A percentile compares a stretch with the other conserved stretches of the same genome.
Evolutionary conservation across 2,797 vertebrate genomes (phyloP).

Genomic region (Mionectes olivaceus): DNA sequence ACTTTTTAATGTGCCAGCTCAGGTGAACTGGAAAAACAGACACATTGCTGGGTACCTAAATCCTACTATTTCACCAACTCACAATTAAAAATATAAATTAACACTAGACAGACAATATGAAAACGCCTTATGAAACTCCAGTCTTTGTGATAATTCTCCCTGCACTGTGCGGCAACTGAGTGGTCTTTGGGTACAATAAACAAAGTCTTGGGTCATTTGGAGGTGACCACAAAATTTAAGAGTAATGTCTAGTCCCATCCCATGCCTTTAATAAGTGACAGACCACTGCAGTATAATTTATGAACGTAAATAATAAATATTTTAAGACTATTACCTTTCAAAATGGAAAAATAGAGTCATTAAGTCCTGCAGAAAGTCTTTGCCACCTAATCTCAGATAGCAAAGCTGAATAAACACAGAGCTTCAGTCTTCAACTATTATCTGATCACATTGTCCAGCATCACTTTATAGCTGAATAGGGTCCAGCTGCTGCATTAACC

Average conservation of each 20-base stretch:
- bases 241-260: background rate
- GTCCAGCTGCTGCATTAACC: conserved; percentile 58
- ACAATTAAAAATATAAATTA: background rate
- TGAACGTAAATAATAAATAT: conserved; percentile 12
- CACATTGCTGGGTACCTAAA: background rate
- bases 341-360: conserved; percentile 7
- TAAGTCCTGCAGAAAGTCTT: conserved; percentile 37
- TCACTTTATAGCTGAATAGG: conserved; percentile 47
- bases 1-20: background rate
- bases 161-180: background rate
- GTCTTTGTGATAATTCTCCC: background rate
- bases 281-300: background rate
- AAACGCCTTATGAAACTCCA: background rate
- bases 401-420: conserved; percentile 48
- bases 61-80: background rate
- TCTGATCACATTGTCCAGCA: conserved; percentile 38
- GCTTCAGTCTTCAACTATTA: conserved; percentile 14
- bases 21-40: background rate
- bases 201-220: background rate
- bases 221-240: background rate
- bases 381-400: conserved; percentile 37
- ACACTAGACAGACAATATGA: background rate
- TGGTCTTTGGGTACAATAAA: background rate
- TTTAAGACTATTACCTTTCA: conserved; percentile 21
- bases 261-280: conserved; percentile 3